phyloP scores from a whole-genome alignment of 2,888 invertebrate genomes.

The Cistogaster globosa region DNA sequence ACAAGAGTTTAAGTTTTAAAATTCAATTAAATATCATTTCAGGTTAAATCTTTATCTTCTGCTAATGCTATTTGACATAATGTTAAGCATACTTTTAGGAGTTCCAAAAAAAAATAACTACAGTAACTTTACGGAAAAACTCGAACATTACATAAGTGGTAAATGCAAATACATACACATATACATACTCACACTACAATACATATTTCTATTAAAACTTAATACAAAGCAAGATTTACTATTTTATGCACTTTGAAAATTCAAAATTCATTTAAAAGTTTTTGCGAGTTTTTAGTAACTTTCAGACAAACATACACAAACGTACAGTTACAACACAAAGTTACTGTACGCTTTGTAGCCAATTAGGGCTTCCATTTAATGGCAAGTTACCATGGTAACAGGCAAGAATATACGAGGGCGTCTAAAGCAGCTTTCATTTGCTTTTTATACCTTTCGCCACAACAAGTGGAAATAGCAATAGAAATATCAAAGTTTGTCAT shows the following conservation, averaged over 20 bases:
- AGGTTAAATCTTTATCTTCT: constrained; percentile 2
- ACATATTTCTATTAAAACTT: constrained; percentile 46
- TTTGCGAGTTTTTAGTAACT: neutral
- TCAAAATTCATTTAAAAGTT: constrained; percentile 63
- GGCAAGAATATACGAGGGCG: no score
- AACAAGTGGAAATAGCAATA: no score
- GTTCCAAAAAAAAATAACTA: neutral
- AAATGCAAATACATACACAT: constrained; percentile 6
- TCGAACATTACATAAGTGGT: constrained; percentile 14
- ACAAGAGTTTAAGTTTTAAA: constrained; percentile 1
- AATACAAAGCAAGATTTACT: constrained; percentile 18
- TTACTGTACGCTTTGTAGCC: neutral
- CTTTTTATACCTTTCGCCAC: no score
- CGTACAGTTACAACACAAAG: neutral
- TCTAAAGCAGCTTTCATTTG: no score
- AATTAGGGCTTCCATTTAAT: no score
- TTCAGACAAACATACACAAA: constrained; percentile 5
- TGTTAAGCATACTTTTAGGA: constrained; percentile 34
- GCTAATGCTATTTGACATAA: constrained; percentile 24
- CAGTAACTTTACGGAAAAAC: constrained; percentile 9
- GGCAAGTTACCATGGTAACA: no score
- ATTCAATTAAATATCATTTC: constrained; percentile 15
- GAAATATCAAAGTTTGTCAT: no score
- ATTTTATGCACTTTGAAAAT: constrained; percentile 49
- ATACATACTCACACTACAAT: neutral